Conservation (phyloP, 2,113 vertebrate genomes). For the Spheniscus mendiculus region DNA sequence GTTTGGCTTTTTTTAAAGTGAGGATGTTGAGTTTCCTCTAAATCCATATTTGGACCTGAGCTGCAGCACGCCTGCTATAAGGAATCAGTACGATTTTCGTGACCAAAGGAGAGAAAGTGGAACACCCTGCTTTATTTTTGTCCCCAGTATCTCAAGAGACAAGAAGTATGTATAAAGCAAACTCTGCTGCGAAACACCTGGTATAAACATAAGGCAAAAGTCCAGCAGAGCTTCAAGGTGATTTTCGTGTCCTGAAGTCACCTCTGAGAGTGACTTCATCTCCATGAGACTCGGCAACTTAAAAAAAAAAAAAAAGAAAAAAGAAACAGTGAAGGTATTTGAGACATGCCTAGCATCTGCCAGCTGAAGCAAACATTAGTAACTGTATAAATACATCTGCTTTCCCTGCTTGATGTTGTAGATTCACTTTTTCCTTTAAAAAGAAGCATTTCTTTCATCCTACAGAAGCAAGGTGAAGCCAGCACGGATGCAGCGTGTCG, state of each 20-base stretch:
- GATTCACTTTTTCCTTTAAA: not conserved
- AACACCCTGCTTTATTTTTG: not conserved
- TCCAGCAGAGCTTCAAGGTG: not conserved
- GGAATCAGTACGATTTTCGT: not conserved
- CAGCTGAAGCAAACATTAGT: not conserved
- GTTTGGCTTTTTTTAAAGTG: not conserved
- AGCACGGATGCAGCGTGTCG: accelerated
- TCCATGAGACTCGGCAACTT: not conserved
- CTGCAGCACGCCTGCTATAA: not conserved
- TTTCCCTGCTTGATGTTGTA: not conserved
- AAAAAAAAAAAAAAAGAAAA: not conserved
- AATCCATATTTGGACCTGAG: not conserved
- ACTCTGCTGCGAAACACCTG: not conserved
- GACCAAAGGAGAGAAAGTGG: not conserved
- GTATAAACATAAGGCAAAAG: not conserved
- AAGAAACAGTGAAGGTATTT: slow-evolving; percentile 1
- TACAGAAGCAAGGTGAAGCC: not conserved
- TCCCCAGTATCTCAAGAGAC: not conserved
- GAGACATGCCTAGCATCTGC: slow-evolving; percentile 11
- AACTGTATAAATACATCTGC: not conserved
- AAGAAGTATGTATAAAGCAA: not conserved
- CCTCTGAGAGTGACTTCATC: not conserved
- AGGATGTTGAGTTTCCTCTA: not conserved
- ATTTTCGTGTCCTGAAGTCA: not conserved
- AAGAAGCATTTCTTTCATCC: not conserved